Evolutionary conservation across 1,140 invertebrate genomes (phyloP).

Genomic region (Caenorhabditis latens): DNA sequence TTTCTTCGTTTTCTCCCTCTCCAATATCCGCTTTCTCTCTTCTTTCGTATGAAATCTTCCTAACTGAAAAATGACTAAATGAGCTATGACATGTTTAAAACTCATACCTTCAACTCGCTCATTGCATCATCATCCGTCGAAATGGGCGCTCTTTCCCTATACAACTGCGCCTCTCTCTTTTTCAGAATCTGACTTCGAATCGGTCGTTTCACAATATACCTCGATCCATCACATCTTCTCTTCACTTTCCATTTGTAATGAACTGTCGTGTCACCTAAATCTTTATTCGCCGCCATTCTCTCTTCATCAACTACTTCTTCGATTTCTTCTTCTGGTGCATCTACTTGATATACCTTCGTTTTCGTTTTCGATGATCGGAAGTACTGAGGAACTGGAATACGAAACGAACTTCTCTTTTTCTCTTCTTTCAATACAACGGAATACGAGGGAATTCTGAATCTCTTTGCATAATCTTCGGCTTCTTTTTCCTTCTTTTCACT

Average conservation of each 20-base stretch:
- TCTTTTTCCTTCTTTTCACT: constrained; percentile 24
- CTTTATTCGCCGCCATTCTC: constrained; percentile 31
- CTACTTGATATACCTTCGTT: constrained; percentile 51
- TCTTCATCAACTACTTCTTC: constrained; percentile 55
- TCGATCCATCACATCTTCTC: constrained; percentile 84
- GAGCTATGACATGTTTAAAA: neutral
- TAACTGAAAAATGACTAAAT: constrained; percentile 15
- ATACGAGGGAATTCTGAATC: constrained; percentile 58
- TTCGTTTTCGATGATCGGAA: constrained; percentile 35
- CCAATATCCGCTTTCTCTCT: constrained; percentile 85
- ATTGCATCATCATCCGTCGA: constrained; percentile 88
- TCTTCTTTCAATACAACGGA: constrained; percentile 57
- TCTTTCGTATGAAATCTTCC: constrained; percentile 87
- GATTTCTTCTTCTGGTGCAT: constrained; percentile 54
- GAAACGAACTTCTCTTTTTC: constrained; percentile 22
- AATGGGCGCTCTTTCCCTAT: constrained; percentile 83
- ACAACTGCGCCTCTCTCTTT: constrained; percentile 83
- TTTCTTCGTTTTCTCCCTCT: constrained; percentile 83
- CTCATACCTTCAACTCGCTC: constrained; percentile 84
- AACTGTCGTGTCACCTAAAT: constrained; percentile 15
- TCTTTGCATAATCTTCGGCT: constrained; percentile 48
- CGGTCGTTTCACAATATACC: constrained; percentile 85
- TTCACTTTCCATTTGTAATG: constrained; percentile 82
- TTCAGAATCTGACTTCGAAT: constrained; percentile 83
- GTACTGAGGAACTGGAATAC: constrained; percentile 40